A percentile compares a stretch with the other conserved stretches of the same genome.
Evolutionary conservation across 2,888 invertebrate genomes (phyloP).

Genomic region (Lasius fuliginosus): DNA sequence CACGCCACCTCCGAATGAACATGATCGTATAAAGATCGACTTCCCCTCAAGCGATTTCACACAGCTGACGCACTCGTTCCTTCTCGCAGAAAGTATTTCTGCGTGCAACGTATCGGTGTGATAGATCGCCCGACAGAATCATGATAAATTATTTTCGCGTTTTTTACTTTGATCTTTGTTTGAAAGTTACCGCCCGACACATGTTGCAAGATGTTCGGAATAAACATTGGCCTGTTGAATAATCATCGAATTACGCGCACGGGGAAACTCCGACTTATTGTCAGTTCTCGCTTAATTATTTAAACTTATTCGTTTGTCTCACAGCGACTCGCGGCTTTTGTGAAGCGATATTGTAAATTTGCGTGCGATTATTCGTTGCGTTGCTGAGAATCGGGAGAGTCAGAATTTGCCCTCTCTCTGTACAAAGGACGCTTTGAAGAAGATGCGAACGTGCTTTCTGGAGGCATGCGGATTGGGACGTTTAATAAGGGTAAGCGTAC

Average conservation of each 20-base stretch:
- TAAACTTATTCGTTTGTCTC: conserved; percentile 32
- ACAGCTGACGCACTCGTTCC: conserved; percentile 74
- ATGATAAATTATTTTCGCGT: conserved; percentile 69
- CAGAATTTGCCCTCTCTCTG: conserved; percentile 27
- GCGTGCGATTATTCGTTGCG: conserved; percentile 20
- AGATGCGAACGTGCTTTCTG: conserved; percentile 70
- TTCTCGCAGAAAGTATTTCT: conserved; percentile 68
- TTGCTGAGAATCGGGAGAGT: conserved; percentile 12
- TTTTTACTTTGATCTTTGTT: conserved; percentile 46
- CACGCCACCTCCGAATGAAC: conserved; percentile 68
- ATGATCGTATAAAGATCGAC: conserved; percentile 70
- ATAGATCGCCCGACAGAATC: conserved; percentile 71
- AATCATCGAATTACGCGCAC: conserved; percentile 3
- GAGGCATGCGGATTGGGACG: conserved; percentile 68
- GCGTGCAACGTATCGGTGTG: conserved; percentile 71
- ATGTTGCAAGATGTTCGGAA: background rate
- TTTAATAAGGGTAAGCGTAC: conserved; percentile 73
- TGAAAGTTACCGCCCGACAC: background rate
- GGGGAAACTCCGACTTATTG: too few relatives aligned
- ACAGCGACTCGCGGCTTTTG: conserved; percentile 27
- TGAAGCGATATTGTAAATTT: conserved; percentile 22
- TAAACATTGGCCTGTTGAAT: background rate
- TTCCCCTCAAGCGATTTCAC: conserved; percentile 72
- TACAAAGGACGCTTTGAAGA: conserved; percentile 66
- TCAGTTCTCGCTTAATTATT: conserved; percentile 15